Evolutionary conservation across 2,113 vertebrate species (phyloP).

Genomic region (Neodon shergylaensis): DNA sequence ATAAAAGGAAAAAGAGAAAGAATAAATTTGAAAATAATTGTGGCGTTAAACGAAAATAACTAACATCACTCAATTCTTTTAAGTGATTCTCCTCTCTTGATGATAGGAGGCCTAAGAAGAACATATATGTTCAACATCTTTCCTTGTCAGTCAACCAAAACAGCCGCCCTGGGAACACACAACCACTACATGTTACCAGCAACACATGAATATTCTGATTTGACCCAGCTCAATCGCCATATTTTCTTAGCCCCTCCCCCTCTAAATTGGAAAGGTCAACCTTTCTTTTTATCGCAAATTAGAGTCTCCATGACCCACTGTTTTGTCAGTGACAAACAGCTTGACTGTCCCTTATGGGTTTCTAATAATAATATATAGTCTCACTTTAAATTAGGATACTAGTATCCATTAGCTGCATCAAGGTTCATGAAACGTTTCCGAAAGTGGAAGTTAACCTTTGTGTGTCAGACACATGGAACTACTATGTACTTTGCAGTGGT

Average conservation of each 20-base stretch:
- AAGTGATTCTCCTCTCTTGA: background rate
- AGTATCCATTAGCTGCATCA: background rate
- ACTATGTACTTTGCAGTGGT: background rate
- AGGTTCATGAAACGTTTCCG: background rate
- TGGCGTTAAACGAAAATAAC: background rate
- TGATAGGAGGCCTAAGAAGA: background rate
- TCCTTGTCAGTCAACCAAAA: background rate
- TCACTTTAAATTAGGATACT: background rate
- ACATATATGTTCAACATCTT: background rate
- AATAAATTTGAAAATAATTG: slow-evolving; percentile 31
- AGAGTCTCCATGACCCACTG: background rate
- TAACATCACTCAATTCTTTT: background rate
- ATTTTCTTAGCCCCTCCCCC: background rate
- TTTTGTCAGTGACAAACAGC: slow-evolving; percentile 15
- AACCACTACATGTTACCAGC: background rate
- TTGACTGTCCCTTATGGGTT: background rate
- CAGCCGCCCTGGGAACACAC: background rate
- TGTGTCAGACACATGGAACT: background rate
- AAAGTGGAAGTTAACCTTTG: slow-evolving; percentile 8
- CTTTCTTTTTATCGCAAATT: background rate
- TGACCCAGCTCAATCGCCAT: background rate
- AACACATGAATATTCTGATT: background rate
- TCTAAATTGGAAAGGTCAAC: background rate
- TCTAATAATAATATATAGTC: slow-evolving; percentile 41
- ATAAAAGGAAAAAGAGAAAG: background rate